These are phyloP conservation scores for Paramacrobiotus metropolitanus DNA, from an alignment of 1,140 invertebrate species.

Conservation along the genomic window DNA sequence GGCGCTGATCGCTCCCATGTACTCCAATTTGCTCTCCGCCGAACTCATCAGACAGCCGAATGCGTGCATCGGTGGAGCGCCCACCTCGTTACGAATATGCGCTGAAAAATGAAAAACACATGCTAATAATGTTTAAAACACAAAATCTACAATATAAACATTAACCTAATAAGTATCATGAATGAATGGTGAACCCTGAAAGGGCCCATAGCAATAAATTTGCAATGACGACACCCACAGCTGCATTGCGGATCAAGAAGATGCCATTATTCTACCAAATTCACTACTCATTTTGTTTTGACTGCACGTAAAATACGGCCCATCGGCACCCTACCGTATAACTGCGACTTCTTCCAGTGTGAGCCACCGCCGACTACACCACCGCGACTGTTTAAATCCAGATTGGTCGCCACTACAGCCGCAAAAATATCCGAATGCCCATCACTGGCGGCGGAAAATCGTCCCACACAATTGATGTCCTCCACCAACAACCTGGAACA, in stretches of 20 bases:
- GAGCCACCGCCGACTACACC: background rate
- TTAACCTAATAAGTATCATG: background rate
- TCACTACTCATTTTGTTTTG: too few species aligned
- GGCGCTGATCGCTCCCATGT: conserved; percentile 67
- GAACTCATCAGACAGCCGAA: conserved; percentile 58
- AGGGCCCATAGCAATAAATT: too few species aligned
- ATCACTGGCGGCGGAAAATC: conserved; percentile 1
- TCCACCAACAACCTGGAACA: background rate
- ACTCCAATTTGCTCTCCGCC: conserved; percentile 66
- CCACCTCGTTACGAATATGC: conserved; percentile 63
- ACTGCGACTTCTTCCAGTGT: background rate
- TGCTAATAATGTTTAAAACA: background rate
- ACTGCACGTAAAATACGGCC: too few species aligned
- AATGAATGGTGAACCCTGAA: too few species aligned
- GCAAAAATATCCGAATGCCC: background rate
- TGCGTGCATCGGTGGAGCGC: conserved; percentile 63
- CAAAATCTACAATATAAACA: background rate
- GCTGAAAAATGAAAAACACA: conserved; percentile 28
- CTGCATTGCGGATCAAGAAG: too few species aligned
- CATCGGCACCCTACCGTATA: too few species aligned
- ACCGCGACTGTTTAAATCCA: background rate
- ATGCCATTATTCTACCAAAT: too few species aligned
- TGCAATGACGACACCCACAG: too few species aligned
- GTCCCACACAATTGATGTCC: background rate
- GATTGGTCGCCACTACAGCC: background rate